phyloP scores from a whole-genome alignment of 2,888 invertebrate species.

The Eristalis tenax region DNA sequence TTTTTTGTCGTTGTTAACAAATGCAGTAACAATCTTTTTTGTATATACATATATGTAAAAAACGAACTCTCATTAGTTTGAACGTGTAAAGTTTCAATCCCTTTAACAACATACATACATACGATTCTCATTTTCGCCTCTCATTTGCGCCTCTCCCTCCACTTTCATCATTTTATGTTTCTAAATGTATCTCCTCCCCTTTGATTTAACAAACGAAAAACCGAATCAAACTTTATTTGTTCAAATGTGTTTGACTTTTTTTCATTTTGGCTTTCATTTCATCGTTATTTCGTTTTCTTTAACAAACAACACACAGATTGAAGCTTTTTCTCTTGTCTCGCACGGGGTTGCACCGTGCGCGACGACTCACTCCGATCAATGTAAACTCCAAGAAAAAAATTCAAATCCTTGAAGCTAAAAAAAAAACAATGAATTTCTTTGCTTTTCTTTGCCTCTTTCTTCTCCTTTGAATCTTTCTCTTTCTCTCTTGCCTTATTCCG shows the following conservation, averaged over 20 bases:
- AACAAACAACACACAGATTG: slow-evolving; percentile 22
- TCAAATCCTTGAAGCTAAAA: slow-evolving; percentile 5
- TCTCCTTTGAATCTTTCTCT: slow-evolving; percentile 8
- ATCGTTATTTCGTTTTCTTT: not conserved
- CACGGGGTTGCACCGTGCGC: not conserved
- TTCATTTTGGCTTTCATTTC: slow-evolving; percentile 14
- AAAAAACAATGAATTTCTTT: not conserved
- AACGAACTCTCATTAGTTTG: slow-evolving; percentile 55
- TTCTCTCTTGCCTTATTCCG: not conserved
- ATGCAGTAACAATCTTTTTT: slow-evolving; percentile 33
- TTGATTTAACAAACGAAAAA: slow-evolving; percentile 6
- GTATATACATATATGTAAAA: slow-evolving; percentile 32
- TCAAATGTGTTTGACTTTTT: not conserved
- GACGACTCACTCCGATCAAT: slow-evolving; percentile 23
- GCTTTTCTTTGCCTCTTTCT: slow-evolving; percentile 13
- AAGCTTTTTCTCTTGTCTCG: slow-evolving; percentile 46
- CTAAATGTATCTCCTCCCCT: slow-evolving; percentile 32
- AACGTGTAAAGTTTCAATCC: slow-evolving; percentile 59
- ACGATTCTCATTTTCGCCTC: slow-evolving; percentile 43
- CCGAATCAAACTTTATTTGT: slow-evolving; percentile 37
- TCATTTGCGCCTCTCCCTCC: slow-evolving; percentile 51
- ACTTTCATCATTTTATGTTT: slow-evolving; percentile 45
- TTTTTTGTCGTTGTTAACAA: not conserved
- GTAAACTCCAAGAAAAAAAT: not conserved
- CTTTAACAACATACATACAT: slow-evolving; percentile 43